Evolutionary conservation across 2,888 invertebrate species (phyloP).

Genomic region (Baccha elongata): DNA sequence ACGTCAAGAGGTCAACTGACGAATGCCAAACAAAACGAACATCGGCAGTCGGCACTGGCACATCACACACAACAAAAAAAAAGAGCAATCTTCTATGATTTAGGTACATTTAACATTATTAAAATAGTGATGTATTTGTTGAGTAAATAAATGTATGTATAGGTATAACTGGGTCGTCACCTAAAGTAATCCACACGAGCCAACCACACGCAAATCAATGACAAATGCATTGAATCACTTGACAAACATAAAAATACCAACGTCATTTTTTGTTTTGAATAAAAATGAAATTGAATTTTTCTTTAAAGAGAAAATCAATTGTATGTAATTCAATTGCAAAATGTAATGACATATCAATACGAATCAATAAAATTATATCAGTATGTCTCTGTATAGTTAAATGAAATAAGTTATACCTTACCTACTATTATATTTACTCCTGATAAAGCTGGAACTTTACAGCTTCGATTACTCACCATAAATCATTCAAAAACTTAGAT

Average conservation of each 20-base stretch:
- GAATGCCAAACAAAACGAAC: conserved; percentile 39
- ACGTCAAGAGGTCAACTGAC: conserved; percentile 57
- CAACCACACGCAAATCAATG: conserved; percentile 66
- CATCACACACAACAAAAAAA: background rate
- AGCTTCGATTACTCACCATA: conserved; percentile 44
- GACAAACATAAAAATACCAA: background rate
- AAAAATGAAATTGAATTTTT: conserved; percentile 40
- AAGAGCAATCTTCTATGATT: conserved; percentile 9
- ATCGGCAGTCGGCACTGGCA: conserved; percentile 7
- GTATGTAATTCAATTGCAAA: conserved; percentile 7
- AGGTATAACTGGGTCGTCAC: conserved; percentile 47
- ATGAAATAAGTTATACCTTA: too few relatives aligned
- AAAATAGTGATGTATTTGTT: background rate
- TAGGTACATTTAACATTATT: conserved; percentile 6
- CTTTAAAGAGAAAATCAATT: background rate
- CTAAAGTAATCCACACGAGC: conserved; percentile 58
- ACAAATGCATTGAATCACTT: conserved; percentile 38
- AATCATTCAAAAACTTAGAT: background rate
- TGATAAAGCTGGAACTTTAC: conserved; percentile 30
- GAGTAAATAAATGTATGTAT: background rate
- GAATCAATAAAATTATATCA: background rate
- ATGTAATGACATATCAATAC: conserved; percentile 4
- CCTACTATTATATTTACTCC: conserved; percentile 24
- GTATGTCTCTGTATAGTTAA: background rate
- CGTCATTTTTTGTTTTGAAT: conserved; percentile 29